A percentile compares a stretch with the other conserved stretches of the same genome.
phyloP scores from a whole-genome alignment of 2,888 invertebrate genomes.

The Cylloceria caligata region DNA sequence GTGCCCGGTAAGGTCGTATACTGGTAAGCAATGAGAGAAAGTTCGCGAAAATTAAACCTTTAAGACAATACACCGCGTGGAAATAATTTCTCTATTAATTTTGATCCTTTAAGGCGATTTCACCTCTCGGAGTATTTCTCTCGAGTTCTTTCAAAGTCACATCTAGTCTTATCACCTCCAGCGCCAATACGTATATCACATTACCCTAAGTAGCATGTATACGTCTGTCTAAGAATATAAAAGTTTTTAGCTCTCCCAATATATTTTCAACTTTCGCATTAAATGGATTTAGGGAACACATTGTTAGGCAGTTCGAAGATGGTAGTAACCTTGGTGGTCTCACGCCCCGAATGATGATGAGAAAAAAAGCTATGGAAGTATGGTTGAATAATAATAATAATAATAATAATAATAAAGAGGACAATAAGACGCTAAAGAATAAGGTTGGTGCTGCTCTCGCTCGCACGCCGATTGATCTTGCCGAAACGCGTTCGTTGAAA shows the following conservation, averaged over 20 bases:
- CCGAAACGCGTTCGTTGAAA: conserved; percentile 68
- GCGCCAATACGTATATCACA: no score
- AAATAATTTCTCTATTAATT: conserved; percentile 41
- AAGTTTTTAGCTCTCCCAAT: neutral
- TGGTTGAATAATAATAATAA: conserved; percentile 30
- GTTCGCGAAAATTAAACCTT: conserved; percentile 2
- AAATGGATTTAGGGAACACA: conserved; percentile 19
- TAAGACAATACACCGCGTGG: neutral
- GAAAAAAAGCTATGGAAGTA: conserved; percentile 31
- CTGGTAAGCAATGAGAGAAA: neutral
- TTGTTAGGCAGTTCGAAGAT: conserved; percentile 1
- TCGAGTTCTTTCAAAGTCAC: no score
- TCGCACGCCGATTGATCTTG: conserved; percentile 71
- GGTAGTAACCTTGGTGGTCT: conserved; percentile 23
- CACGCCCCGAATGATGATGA: conserved; percentile 25
- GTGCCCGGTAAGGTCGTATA: neutral
- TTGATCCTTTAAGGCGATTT: conserved; percentile 1
- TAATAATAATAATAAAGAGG: neutral
- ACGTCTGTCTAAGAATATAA: no score
- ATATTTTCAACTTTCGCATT: neutral
- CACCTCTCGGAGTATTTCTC: no score
- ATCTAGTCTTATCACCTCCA: no score
- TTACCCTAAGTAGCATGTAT: no score
- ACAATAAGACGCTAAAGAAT: conserved; percentile 35
- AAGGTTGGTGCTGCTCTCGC: conserved; percentile 29